Conservation (phyloP, 2,797 vertebrate genomes). For the Rachycentron canadum region DNA sequence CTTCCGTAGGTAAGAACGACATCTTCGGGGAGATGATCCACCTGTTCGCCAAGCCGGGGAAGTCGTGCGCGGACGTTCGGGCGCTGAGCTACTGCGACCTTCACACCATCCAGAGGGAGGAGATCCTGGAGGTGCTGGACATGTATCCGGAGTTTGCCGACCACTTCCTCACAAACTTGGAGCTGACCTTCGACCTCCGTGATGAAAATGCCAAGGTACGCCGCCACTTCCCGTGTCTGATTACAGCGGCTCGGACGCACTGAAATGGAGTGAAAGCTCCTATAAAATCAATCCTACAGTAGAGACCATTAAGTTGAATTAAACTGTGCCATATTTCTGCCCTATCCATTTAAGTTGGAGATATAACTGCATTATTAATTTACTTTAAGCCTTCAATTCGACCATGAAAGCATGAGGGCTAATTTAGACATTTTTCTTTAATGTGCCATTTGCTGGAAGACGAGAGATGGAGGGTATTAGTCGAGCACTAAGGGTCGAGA, state of each 20-base stretch:
- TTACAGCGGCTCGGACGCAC: background rate
- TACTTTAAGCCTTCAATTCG: constrained; percentile 6
- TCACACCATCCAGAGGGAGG: constrained; percentile 97
- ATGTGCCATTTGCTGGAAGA: constrained; percentile 35
- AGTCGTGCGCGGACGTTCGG: constrained; percentile 96
- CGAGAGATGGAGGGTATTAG: constrained; percentile 14
- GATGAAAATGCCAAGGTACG: constrained; percentile 91
- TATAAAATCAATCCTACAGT: constrained; percentile 11
- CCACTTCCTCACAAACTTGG: constrained; percentile 95
- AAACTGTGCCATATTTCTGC: constrained; percentile 17
- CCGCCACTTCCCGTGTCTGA: background rate
- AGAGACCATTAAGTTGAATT: constrained; percentile 22
- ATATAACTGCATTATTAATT: constrained; percentile 37
- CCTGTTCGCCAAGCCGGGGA: constrained; percentile 94
- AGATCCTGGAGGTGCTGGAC: constrained; percentile 96
- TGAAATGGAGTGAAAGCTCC: constrained; percentile 4
- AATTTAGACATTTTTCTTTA: constrained; percentile 36
- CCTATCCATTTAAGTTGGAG: constrained; percentile 11
- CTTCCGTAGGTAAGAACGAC: constrained; percentile 93
- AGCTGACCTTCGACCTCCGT: constrained; percentile 96
- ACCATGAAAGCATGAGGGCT: constrained; percentile 20
- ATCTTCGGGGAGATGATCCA: constrained; percentile 99
- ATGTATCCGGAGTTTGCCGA: constrained; percentile 99
- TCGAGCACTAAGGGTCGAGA: constrained; percentile 14
- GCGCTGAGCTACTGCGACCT: constrained; percentile 98